Base-by-base conservation (phyloP, 2,113 vertebrate genomes). In the Ia io region DNA sequence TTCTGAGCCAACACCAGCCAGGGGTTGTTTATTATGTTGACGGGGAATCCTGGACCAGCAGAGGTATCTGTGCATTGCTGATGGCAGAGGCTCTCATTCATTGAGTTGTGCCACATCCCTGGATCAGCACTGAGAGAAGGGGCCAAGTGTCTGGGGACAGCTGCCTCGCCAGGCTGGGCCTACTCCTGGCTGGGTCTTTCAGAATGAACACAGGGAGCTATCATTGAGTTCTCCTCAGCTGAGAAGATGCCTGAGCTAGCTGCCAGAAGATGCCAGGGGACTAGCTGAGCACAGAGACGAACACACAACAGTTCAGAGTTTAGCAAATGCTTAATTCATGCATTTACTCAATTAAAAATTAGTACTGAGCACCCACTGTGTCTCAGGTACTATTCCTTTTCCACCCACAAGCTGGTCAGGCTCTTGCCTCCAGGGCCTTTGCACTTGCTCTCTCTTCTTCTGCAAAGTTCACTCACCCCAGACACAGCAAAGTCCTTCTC, bases 11-110 rank as follows among this genome's bases (percentile, higher is more conserved):
- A 56, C n/a, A 97, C 85, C 76, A 97, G 93, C 25, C 90, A 89
- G 77, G 93, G 90, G 91, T 65, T 67, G 56, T 94, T 98, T 95
- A 79, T 73, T 76, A 77, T n/a, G 51, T 76, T 70, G 84, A 92
- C 5, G 14, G 79, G 77, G 59, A 90, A 88, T 95, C 51, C 71
- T 88, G 88, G 90, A 63, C 59, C 49, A 51, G 71, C 76, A 80
- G 7, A 76, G n/a, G 32, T 23, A 70, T 44, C 83, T 73, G 76
- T 77, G 85, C 67, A 53, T 18, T 78, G 78, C 89, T 85, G 61
- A 84, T 18, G 89, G 63, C 71, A 78, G 49, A 77, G 11, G 13
- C 42, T 56, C n/a, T 61, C 42, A 22, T 32, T 71, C 71, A 70
- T 44, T 4, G 7, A 16, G 32, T 35, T 37, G n/a, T 67, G 28